Conservation (phyloP, 2,113 vertebrate genomes). For the Gavialis gangeticus region DNA sequence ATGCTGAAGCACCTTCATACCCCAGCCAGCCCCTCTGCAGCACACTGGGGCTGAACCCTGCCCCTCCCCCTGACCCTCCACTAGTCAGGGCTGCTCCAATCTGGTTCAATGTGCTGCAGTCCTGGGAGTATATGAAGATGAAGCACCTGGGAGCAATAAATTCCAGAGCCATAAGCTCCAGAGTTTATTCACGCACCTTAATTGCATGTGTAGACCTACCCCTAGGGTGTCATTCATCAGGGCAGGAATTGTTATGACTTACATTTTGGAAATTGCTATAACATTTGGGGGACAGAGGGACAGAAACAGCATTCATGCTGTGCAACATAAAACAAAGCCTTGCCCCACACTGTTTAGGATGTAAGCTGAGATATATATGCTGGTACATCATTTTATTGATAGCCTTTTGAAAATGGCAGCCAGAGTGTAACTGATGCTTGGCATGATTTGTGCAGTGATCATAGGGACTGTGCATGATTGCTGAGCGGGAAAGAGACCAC, state of each 20-base stretch:
- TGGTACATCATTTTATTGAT: neutral
- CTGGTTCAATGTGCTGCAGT: no score
- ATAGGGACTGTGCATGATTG: neutral
- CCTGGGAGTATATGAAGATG: no score
- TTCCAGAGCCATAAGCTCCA: no score
- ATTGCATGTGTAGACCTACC: no score
- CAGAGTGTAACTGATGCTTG: neutral
- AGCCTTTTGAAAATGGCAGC: slow-evolving; percentile 4
- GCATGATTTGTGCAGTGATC: neutral
- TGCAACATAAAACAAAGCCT: fast-evolving
- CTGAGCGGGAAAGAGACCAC: neutral
- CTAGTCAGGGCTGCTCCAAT: no score
- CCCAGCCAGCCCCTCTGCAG: no score
- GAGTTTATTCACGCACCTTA: no score
- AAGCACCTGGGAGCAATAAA: no score
- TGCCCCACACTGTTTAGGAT: neutral
- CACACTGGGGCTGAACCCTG: no score
- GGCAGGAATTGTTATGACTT: neutral
- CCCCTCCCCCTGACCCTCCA: no score
- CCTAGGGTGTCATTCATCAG: no score
- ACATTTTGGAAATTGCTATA: neutral
- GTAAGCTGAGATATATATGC: neutral
- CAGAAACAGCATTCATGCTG: neutral
- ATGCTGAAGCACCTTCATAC: no score
- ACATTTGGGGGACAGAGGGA: neutral